A percentile compares a stretch with the other conserved stretches of the same genome.
Evolutionary conservation across 2,888 invertebrate species (phyloP).

Genomic region (Pharmacophagus antenor): DNA sequence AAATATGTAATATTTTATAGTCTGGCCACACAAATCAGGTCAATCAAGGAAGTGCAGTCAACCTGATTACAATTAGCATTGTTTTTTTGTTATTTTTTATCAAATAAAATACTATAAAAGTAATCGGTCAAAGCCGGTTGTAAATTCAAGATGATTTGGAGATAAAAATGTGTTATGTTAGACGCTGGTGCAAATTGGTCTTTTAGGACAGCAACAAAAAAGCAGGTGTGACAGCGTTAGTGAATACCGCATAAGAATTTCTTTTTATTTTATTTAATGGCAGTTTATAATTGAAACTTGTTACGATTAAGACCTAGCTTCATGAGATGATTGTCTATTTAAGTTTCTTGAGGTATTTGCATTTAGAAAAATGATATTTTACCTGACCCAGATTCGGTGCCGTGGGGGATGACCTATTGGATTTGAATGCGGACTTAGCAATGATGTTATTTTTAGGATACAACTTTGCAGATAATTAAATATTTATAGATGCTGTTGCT

Average conservation of each 20-base stretch:
- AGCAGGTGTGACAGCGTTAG: constrained; percentile 51
- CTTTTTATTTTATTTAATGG: constrained; percentile 17
- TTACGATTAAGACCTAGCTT: neutral
- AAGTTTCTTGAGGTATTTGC: constrained; percentile 24
- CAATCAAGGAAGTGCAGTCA: constrained; percentile 70
- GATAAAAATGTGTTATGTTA: constrained; percentile 54
- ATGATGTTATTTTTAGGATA: constrained; percentile 76
- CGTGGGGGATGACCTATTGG: constrained; percentile 77
- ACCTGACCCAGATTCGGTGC: constrained; percentile 75
- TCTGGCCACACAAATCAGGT: constrained; percentile 57
- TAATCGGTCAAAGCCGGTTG: constrained; percentile 42
- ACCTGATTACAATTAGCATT: constrained; percentile 55
- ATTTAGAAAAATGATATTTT: constrained; percentile 49
- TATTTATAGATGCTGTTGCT: constrained; percentile 71
- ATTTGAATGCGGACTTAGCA: constrained; percentile 73
- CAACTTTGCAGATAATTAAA: constrained; percentile 78
- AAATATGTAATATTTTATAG: constrained; percentile 40
- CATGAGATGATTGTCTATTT: neutral
- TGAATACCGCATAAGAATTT: constrained; percentile 66
- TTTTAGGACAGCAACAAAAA: constrained; percentile 49
- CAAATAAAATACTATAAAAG: constrained; percentile 55
- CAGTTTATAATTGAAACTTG: neutral
- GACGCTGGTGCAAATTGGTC: constrained; percentile 50
- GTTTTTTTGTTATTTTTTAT: constrained; percentile 61
- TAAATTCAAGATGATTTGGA: constrained; percentile 50